Percentiles rank a stretch among this genome's conserved stretches.
Evolutionary conservation across 2,888 invertebrate species (phyloP).

Genomic region (Synergus laeviventris): DNA sequence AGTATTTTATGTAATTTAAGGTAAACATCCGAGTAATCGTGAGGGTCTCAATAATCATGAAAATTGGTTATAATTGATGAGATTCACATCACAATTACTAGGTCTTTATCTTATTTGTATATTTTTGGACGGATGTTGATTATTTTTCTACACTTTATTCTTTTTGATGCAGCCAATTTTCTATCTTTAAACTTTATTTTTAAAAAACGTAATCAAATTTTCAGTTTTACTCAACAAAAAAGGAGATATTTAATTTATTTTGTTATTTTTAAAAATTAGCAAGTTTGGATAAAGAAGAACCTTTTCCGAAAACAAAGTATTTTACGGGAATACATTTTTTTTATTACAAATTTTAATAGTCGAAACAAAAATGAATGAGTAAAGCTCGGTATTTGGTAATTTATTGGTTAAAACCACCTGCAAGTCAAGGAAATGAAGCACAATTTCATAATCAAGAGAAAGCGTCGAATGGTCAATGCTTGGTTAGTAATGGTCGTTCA

Average conservation of each 20-base stretch:
- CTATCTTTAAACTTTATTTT: not conserved
- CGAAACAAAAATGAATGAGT: not conserved
- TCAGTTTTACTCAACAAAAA: not conserved
- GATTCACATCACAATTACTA: too few species aligned
- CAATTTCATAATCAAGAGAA: not conserved
- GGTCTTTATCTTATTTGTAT: not conserved
- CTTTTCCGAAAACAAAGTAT: not conserved
- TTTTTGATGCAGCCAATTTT: not conserved
- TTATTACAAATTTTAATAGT: not conserved
- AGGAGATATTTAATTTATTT: not conserved
- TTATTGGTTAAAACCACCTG: not conserved
- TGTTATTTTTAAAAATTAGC: not conserved
- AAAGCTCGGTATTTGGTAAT: not conserved
- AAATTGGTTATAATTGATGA: too few species aligned
- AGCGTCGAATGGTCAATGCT: conserved; percentile 39
- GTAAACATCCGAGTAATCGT: too few species aligned
- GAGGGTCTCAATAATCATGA: too few species aligned
- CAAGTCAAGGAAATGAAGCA: not conserved
- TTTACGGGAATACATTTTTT: not conserved
- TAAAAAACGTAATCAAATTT: not conserved
- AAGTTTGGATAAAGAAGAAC: not conserved
- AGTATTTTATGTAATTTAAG: not conserved
- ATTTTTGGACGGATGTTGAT: not conserved
- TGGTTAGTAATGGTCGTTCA: conserved; percentile 59
- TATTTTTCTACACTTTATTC: not conserved